These are phyloP conservation scores for Caenorhabditis latens DNA, from an alignment of 1,140 invertebrate genomes.

Conservation along the genomic window DNA sequence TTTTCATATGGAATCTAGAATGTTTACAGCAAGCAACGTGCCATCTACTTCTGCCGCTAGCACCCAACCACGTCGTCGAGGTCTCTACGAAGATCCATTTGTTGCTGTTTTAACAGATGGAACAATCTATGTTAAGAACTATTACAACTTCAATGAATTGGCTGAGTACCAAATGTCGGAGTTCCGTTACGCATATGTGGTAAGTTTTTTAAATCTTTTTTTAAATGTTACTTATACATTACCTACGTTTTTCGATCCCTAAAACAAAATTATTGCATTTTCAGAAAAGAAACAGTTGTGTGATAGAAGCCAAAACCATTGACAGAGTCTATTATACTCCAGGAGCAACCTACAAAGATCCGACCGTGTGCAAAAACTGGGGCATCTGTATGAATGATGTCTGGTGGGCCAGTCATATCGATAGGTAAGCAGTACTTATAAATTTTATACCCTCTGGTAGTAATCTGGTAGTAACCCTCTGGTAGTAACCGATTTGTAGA, in stretches of 20 bases:
- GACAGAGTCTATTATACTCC: neutral
- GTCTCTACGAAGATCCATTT: constrained; percentile 61
- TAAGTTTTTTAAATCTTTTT: neutral
- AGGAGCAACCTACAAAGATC: neutral
- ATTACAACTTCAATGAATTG: constrained; percentile 49
- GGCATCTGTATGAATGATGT: constrained; percentile 58
- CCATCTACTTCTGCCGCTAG: constrained; percentile 43
- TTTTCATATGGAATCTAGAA: neutral
- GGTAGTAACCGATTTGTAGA: too few species aligned
- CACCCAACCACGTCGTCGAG: neutral
- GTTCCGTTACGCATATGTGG: constrained; percentile 43
- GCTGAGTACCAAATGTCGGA: constrained; percentile 31
- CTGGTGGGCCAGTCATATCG: constrained; percentile 61
- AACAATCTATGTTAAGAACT: constrained; percentile 48
- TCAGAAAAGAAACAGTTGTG: constrained; percentile 31
- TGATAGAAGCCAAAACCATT: neutral
- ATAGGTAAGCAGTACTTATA: constrained; percentile 23
- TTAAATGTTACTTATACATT: neutral
- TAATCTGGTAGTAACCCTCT: neutral
- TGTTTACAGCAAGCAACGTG: constrained; percentile 39
- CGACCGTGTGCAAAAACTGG: constrained; percentile 41
- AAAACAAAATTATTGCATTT: neutral
- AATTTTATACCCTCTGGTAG: neutral
- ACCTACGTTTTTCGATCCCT: neutral
- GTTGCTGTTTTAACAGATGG: constrained; percentile 52